phyloP scores from a whole-genome alignment of 1,140 invertebrate species.

The Drosophila teissieri region DNA sequence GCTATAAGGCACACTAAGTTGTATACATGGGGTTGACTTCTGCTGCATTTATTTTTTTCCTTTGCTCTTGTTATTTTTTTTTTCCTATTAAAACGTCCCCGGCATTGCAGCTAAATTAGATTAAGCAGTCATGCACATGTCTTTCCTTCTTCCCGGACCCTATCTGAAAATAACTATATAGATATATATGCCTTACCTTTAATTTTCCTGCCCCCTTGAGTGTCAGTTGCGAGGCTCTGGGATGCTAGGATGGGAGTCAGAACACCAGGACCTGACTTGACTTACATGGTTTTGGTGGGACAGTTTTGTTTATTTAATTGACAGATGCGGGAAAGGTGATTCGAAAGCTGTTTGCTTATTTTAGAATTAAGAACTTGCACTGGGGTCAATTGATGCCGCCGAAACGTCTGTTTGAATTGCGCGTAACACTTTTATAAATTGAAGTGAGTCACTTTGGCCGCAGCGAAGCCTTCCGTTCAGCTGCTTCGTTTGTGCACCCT shows the following conservation, averaged over 20 bases:
- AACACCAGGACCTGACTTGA: neutral
- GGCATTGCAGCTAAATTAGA: slow-evolving; percentile 68
- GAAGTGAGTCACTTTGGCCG: neutral
- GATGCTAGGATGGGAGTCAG: neutral
- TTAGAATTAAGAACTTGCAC: too few relatives aligned
- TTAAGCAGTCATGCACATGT: slow-evolving; percentile 80
- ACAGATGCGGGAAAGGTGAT: too few relatives aligned
- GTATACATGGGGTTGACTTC: slow-evolving; percentile 29
- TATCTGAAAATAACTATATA: neutral
- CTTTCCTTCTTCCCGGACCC: slow-evolving; percentile 14
- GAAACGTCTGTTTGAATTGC: neutral
- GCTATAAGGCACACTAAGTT: neutral
- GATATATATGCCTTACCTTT: slow-evolving; percentile 3
- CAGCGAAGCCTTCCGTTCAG: neutral
- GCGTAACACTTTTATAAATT: neutral
- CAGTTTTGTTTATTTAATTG: neutral
- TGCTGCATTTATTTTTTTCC: slow-evolving; percentile 25
- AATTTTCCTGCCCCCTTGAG: slow-evolving; percentile 18
- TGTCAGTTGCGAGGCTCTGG: slow-evolving; percentile 18
- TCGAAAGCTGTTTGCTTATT: too few relatives aligned
- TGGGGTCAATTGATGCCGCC: neutral
- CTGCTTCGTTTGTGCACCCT: neutral
- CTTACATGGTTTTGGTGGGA: neutral
- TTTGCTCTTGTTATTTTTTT: neutral
- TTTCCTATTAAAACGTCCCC: slow-evolving; percentile 62